Base-by-base conservation (phyloP, 2,888 invertebrate genomes). In the Enchytraeus crypticus region DNA sequence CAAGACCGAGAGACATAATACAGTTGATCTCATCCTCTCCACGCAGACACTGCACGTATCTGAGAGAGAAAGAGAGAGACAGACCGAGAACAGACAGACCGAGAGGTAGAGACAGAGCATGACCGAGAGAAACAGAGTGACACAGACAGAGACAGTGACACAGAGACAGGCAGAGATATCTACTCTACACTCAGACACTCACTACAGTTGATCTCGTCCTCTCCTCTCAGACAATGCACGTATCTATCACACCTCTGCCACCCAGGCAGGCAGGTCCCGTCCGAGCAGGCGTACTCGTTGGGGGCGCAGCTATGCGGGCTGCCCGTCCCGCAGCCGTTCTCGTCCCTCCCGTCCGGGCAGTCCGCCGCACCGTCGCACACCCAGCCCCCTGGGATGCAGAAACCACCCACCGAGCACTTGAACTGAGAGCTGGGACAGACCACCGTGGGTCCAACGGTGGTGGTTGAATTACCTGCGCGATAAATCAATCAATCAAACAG, bases 271-370 rank as follows among this genome's bases (percentile, higher is more conserved):
- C 77, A 77, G 27, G 53, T 63, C 0, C 71, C 70, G 54, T 70
- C 69, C 5, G 49, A 38, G 63, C 76, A 77, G 0, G 30, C 27
- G 59, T 73, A 75, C 75, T 90, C 90, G 71, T 8, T 11, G 14
- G 90, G 88, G 0, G 88, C 67, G 14, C 47, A 58, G 3, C 30
- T n/a, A 0, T 21, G 2, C 18, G 56, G 29, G 27, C 26, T 14
- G 23, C n/a, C 30, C 21, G 21, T 26, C 14, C 26, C 27, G 26
- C 55, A 59, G 11, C 51, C 21, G 5, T 51, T 30, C 49, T 64
- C 64, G 32, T 64, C 64, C 23, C 51, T 56, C 5, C 23, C 33
- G 33, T 64, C 64, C 3, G 14, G 18, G 38, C 64, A 64, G 57
- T 64, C 51, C 14, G 51, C 21, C 43, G 27, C 33, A 5, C 60